Conservation (phyloP, 2,888 invertebrate species). For the Apamea monoglypha region DNA sequence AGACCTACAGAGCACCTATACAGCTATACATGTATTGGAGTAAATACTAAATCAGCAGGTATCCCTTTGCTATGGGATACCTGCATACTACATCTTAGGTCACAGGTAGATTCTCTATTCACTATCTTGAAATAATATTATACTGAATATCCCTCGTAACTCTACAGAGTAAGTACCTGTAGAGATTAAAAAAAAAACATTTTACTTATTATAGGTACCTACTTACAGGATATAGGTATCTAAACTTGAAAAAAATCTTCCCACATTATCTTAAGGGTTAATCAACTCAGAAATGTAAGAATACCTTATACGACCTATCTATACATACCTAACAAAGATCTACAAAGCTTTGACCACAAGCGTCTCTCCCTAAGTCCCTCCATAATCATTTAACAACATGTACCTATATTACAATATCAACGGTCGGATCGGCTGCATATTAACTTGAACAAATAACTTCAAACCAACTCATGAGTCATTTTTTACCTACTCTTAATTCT, state of each 20-base stretch:
- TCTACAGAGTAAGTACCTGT: background rate
- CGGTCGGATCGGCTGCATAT: slow-evolving; percentile 18
- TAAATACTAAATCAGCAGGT: background rate
- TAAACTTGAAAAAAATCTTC: background rate
- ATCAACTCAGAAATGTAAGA: slow-evolving; percentile 2
- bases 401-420: slow-evolving; percentile 1
- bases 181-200: background rate
- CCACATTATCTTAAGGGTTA: background rate
- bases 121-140: background rate
- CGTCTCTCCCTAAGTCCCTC: background rate
- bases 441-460: slow-evolving; percentile 41
- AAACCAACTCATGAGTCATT: slow-evolving; percentile 67
- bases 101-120: background rate
- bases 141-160: background rate
- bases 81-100: background rate
- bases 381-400: background rate
- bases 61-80: background rate
- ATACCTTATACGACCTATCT: background rate
- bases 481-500: slow-evolving; percentile 72
- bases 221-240: background rate
- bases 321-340: background rate
- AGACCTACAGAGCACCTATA: background rate
- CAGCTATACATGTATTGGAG: background rate
- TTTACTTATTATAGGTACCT: background rate
- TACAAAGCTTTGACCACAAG: background rate